Conservation (phyloP, 2,888 invertebrate species). For the Campoplex nolae region DNA sequence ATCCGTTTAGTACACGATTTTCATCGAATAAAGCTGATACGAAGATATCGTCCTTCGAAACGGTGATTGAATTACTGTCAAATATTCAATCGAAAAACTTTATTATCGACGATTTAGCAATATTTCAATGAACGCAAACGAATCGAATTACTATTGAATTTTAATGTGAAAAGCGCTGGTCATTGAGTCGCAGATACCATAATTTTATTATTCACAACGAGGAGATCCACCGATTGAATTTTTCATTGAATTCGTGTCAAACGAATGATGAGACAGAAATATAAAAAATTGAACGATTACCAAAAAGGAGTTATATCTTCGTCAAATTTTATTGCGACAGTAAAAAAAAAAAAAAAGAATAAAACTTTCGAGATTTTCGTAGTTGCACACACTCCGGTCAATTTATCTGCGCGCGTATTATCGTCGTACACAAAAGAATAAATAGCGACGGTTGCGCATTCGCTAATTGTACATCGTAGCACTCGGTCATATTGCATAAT, state of each 20-base stretch:
- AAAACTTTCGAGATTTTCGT: background rate
- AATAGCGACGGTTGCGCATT: background rate
- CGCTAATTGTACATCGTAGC: background rate
- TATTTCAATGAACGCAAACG: background rate
- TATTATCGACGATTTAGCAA: background rate
- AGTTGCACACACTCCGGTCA: background rate
- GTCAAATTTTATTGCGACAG: background rate
- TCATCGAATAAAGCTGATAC: too few relatives aligned
- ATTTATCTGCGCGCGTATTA: background rate
- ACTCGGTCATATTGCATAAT: conserved; percentile 38
- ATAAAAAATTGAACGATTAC: background rate
- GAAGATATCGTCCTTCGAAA: too few relatives aligned
- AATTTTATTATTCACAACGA: background rate
- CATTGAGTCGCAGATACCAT: background rate
- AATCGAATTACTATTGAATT: background rate
- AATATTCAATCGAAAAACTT: background rate
- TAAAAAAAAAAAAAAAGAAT: background rate
- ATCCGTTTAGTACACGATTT: too few relatives aligned
- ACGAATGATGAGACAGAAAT: too few relatives aligned
- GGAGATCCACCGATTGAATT: background rate
- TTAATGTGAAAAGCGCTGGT: background rate
- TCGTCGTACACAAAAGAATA: background rate
- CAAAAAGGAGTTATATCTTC: too few relatives aligned
- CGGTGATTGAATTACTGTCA: too few relatives aligned
- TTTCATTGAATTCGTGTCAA: background rate